Evolutionary conservation across 2,888 invertebrate species (phyloP), one percentile per base, ranked within the genome.

Genomic region (Anthrax anthrax): DNA sequence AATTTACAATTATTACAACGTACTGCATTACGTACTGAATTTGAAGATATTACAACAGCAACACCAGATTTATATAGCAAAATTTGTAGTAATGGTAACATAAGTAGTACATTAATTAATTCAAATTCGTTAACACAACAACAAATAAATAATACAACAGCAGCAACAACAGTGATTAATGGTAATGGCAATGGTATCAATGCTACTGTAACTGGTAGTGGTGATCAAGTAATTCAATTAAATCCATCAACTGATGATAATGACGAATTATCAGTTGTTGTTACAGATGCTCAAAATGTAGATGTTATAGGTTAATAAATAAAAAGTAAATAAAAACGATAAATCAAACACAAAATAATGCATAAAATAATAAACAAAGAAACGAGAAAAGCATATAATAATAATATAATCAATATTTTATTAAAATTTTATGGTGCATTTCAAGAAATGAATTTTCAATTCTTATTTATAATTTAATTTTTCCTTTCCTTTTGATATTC

Each of bases 1-100:
- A 65, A 68, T 59, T 58, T 69, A 55, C 65, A 63, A 57, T 57
- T 69, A 52, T 54, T 69, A 50, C 68, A 69, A 58, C 64, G 65
- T 53, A 69, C 69, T 48, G 68, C 69, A 52, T 55, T 69, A 53
- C 67, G 67, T 47, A 68, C 67, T 46, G 69, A 69, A 61, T 67
- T 69, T 50, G 69, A 69, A 56, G 69, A 69, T 61, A 60, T 67
- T 52, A 67, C 68, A 59, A 69, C 68, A 55, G 68, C 67, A 52
- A 69, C 69, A 57, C 69, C 69, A 57, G 69, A 69, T 62, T 60
- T 69, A 58, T 69, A 69, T 58, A 69, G 69, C 61, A 69, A 69
- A 64, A 69, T 69, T 55, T 69, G 69, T 61, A 69, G 65, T 59
- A 69, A 69, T 60, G 69, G 69, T 65, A 69, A 67, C 65, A 61